Conservation (phyloP, 2,888 invertebrate genomes). For the Drosophila emarginata region DNA sequence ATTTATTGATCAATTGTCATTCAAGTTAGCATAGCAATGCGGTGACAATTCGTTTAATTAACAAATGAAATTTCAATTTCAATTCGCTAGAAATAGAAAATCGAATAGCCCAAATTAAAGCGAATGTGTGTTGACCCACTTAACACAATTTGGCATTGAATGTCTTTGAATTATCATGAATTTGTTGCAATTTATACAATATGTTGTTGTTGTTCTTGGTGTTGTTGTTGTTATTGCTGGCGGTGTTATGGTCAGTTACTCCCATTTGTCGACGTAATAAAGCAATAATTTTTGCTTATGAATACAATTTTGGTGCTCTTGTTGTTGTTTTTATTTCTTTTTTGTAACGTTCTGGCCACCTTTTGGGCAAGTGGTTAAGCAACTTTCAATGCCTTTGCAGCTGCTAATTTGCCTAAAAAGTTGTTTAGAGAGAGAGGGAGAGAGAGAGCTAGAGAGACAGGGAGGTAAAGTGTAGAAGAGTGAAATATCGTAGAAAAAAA, state of each 20-base stretch:
- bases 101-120: constrained; percentile 5
- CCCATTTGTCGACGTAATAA: constrained; percentile 36
- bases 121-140: constrained; percentile 44
- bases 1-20: constrained; percentile 42
- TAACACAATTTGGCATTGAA: constrained; percentile 49
- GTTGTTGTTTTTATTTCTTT: constrained; percentile 7
- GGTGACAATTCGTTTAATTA: constrained; percentile 32
- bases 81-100: constrained; percentile 23
- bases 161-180: constrained; percentile 40
- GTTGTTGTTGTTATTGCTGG: constrained; percentile 17
- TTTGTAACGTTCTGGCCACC: constrained; percentile 27
- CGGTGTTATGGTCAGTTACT: constrained; percentile 7
- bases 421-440: constrained; percentile 62
- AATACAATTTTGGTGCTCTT: constrained; percentile 12
- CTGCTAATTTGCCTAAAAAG: constrained; percentile 73
- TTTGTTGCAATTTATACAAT: constrained; percentile 44
- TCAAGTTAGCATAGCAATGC: neutral
- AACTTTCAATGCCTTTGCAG: constrained; percentile 73
- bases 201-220: constrained; percentile 34
- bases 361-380: constrained; percentile 68
- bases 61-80: constrained; percentile 33
- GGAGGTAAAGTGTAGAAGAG: no score
- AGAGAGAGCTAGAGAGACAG: constrained; percentile 27
- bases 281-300: constrained; percentile 41
- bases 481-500: no score